phyloP scores from a whole-genome alignment of 2,113 vertebrate genomes.

The Forbesichthys papilliferus region DNA sequence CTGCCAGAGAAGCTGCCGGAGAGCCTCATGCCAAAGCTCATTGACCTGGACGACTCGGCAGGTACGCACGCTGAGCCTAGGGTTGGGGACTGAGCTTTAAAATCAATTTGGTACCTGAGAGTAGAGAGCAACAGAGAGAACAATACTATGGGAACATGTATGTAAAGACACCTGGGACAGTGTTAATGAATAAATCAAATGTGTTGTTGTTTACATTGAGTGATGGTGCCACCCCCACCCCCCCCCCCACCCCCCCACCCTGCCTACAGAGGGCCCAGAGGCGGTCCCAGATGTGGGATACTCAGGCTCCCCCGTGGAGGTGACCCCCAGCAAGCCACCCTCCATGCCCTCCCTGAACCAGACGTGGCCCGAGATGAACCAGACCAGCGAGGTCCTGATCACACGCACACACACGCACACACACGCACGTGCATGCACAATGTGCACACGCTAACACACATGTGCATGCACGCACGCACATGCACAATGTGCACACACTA shows the following conservation, averaged over 20 bases:
- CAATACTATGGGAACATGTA: too few species aligned
- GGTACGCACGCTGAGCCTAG: slow-evolving; percentile 72
- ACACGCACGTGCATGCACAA: too few species aligned
- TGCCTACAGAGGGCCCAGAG: slow-evolving; percentile 80
- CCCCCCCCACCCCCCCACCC: background rate
- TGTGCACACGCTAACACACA: too few species aligned
- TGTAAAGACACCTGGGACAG: too few species aligned
- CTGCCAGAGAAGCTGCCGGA: slow-evolving; percentile 98
- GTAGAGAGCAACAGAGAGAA: too few species aligned
- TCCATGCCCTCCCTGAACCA: slow-evolving; percentile 99
- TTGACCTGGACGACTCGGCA: slow-evolving; percentile 95
- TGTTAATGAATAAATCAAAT: too few species aligned
- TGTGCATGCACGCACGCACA: background rate
- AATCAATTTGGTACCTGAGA: too few species aligned
- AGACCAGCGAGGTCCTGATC: slow-evolving; percentile 93
- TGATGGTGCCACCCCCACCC: too few species aligned
- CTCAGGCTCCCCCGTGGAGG: slow-evolving; percentile 91
- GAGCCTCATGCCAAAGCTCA: slow-evolving; percentile 98
- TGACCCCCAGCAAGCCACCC: slow-evolving; percentile 95
- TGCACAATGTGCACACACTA: background rate
- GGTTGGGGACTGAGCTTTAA: too few species aligned
- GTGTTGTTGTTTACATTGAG: too few species aligned
- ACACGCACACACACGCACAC: slow-evolving; percentile 16
- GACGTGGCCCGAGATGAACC: slow-evolving; percentile 97
- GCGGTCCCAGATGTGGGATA: slow-evolving; percentile 87